Evolutionary conservation across 1,140 invertebrate genomes (phyloP), one percentile per base, ranked within the genome.

Genomic region (Leguminivora glycinivorella): DNA sequence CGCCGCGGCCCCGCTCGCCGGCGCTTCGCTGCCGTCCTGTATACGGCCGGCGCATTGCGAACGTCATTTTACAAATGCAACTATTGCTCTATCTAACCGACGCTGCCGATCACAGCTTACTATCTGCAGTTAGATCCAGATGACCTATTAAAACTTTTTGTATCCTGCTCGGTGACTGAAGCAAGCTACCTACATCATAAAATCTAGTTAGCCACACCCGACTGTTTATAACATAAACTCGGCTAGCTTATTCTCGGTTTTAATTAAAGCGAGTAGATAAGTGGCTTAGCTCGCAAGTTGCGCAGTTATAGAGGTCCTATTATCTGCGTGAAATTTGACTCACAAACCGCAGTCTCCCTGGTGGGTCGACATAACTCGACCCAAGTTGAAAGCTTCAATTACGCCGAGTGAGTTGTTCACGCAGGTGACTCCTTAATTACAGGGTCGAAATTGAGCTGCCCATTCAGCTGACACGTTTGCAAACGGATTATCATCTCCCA

Each of bases 341-440:
- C 81, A 72, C 79, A 85, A 84, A 88, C 84, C 85, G 72, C 85
- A 87, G 79, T 81, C 74, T 80, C 79, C 78, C 79, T 71, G 76
- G 78, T 80, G 81, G 83, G 81, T 83, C 79, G 79, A 82, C 79
- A 88, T 81, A 88, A 85, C 84, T 85, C 83, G 84, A 83, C 78
- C 84, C 80, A 81, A 88, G 81, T 87, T 88, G 86, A 90, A 87
- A 87, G 87, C 85, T 87, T 89, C 83, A 89, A 89, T 89, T 91
- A 88, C 78, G 85, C 78, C 75, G 76, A 88, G 87, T 83, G 85
- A 85, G 81, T 83, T 86, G 85, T 89, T 87, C 86, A 85, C 86
- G 83, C 89, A 91, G 87, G 87, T 89, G 87, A 87, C 89, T 89
- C 86, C 89, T 89, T 91, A 87, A 91, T 91, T 91, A 89, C 81